Conservation (phyloP, 2,797 vertebrate species). For the Enteromius radiatus region DNA sequence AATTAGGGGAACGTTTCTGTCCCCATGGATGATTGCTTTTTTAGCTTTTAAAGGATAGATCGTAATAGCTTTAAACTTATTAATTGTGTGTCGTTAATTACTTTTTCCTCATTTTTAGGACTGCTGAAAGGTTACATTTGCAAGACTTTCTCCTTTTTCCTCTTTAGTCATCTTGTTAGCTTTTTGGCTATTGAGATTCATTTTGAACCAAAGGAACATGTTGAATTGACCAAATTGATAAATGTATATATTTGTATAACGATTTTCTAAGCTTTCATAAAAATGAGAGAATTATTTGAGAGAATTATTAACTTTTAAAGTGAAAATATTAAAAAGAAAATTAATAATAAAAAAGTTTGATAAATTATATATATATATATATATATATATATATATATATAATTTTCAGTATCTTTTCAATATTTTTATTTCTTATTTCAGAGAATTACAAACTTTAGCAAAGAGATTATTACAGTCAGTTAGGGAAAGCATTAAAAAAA, state of each 20-base stretch:
- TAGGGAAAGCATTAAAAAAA: neutral
- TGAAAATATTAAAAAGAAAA: neutral
- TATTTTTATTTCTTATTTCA: neutral
- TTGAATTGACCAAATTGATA: neutral
- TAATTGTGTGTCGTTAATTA: constrained; percentile 9
- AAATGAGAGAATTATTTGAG: neutral
- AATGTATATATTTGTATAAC: neutral
- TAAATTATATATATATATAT: neutral
- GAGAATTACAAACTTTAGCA: neutral
- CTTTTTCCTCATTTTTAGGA: neutral
- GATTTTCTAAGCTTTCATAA: too few species aligned
- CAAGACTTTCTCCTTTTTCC: neutral
- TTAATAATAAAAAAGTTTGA: neutral
- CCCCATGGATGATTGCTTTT: neutral
- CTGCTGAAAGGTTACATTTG: neutral
- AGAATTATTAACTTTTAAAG: neutral
- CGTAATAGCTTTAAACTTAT: neutral
- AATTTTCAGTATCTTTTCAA: too few species aligned
- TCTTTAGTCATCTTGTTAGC: neutral
- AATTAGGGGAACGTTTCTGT: constrained; percentile 28
- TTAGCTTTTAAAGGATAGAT: constrained; percentile 16
- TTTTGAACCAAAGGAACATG: neutral
- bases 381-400: too few species aligned
- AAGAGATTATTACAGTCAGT: neutral
- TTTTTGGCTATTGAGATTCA: neutral